phyloP scores from a whole-genome alignment of 2,113 vertebrate genomes.

The Nyctereutes procyonoides region DNA sequence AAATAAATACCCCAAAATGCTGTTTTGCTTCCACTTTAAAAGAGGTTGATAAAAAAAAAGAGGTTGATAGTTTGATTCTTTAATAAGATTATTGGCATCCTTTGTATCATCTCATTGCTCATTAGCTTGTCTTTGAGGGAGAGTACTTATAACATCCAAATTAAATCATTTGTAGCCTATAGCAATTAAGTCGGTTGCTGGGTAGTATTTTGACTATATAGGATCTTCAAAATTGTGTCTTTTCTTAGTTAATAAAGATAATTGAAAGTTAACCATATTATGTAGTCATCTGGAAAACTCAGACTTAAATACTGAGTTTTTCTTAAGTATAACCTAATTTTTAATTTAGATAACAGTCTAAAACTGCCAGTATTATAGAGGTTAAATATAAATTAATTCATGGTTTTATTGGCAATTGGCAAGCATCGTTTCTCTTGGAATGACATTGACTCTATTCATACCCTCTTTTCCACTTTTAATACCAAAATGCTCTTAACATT shows the following conservation, averaged over 20 bases:
- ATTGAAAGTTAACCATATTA: background rate
- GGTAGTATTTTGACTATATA: background rate
- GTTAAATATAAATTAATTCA: conserved; percentile 47
- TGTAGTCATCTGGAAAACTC: conserved; percentile 42
- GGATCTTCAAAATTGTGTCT: background rate
- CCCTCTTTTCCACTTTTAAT: conserved; percentile 17
- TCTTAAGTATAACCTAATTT: conserved; percentile 1
- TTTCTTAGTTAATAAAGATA: conserved; percentile 29
- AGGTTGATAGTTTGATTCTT: conserved; percentile 21
- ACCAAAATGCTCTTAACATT: background rate
- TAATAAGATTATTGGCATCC: background rate
- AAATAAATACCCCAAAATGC: background rate
- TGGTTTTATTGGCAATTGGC: background rate
- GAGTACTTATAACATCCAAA: background rate
- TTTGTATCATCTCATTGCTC: background rate
- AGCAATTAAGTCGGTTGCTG: background rate
- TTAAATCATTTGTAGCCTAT: background rate
- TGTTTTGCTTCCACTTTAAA: background rate
- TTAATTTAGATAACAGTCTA: conserved; percentile 48
- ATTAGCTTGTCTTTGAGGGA: background rate
- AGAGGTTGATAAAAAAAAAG: background rate
- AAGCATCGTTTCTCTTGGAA: conserved; percentile 40
- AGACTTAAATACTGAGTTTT: conserved; percentile 24
- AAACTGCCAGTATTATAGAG: conserved; percentile 51
- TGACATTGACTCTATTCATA: background rate